These are phyloP conservation scores for Melanotaenia pygmaea DNA, from an alignment of 2,797 vertebrate species.

Conservation along the genomic window DNA sequence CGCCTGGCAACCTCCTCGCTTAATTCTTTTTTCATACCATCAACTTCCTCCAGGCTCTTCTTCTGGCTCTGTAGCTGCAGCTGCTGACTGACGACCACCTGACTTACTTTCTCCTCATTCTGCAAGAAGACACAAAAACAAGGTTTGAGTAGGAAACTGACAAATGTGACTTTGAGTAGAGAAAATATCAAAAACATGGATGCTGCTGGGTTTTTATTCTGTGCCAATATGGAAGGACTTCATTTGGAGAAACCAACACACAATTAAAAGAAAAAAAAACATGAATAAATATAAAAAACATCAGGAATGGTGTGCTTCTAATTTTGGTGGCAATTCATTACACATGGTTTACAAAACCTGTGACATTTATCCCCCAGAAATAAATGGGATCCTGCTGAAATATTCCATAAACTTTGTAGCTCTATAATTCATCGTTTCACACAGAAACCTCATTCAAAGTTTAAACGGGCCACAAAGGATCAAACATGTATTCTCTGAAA, in stretches of 20 bases:
- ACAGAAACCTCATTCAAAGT: neutral
- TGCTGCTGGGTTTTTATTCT: neutral
- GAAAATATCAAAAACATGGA: neutral
- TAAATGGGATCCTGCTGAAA: too few species aligned
- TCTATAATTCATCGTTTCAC: neutral
- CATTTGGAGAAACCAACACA: too few species aligned
- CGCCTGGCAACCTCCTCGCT: constrained; percentile 85
- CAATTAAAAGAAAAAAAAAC: too few species aligned
- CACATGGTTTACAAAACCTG: too few species aligned
- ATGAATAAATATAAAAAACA: too few species aligned
- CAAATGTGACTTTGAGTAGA: neutral
- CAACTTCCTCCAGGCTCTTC: constrained; percentile 68
- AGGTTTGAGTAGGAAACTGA: neutral
- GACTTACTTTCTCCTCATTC: constrained; percentile 88
- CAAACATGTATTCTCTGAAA: neutral
- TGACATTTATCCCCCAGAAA: too few species aligned
- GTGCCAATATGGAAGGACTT: too few species aligned
- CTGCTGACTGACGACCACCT: constrained; percentile 70
- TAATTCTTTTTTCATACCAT: constrained; percentile 84
- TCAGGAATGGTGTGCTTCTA: too few species aligned
- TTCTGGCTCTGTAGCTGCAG: constrained; percentile 80
- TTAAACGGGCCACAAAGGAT: neutral
- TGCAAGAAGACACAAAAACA: constrained; percentile 63
- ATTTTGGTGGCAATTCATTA: too few species aligned
- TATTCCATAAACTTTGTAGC: neutral